Base-by-base conservation (phyloP, 2,888 invertebrate species). In the Rhimphoctona megacephalus region DNA sequence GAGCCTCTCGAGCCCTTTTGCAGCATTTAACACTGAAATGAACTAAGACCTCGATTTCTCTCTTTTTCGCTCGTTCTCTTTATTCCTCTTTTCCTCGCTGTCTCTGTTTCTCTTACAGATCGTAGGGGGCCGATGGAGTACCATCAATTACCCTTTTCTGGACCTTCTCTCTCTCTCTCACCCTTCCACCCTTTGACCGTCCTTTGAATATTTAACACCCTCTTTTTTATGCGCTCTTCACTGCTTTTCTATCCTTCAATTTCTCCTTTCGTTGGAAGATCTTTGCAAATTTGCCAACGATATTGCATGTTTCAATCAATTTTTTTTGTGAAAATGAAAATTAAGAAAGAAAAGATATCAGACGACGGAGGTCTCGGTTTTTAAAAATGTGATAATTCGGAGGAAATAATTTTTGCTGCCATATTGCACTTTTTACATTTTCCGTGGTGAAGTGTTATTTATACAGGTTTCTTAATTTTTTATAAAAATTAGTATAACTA, bases 201-300 rank as follows among this genome's bases (percentile, higher is more conserved):
- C 81, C 80, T 86, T 82, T 89, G 84, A 87, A 89, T 89, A 87
- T 89, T 89, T 81, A 89, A 81, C 80, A 83, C 57, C 43, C 25
- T 19, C 78, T 69, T 66, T 49, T 61, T 61, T n/a, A 64, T 52
- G 43, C 52, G 19, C 43, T 72, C 43, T 52, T 43, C n/a, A 43
- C 30, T 39, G 49, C 25, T 72, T 54, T 70, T 81, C 57, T 39
- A 46, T 77, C 57, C 43, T 46, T 11, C 4, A 49, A 61, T 43
- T 25, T 74, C 11, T 73, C 14, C 54, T 14, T 9, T 54, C 33
- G 33, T 54, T 52, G n/a, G 4, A 54, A 74, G 39, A 74, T 33
- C 57, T 74, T 39, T 39, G 57, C 54, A 43, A 57, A 74, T 74
- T 57, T 17, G 33, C 33, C 30, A 36, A 9, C 30, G 49, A 73